These are phyloP conservation scores for Arctocebus calabarensis DNA, from an alignment of 2,797 vertebrate species.

Conservation along the genomic window DNA sequence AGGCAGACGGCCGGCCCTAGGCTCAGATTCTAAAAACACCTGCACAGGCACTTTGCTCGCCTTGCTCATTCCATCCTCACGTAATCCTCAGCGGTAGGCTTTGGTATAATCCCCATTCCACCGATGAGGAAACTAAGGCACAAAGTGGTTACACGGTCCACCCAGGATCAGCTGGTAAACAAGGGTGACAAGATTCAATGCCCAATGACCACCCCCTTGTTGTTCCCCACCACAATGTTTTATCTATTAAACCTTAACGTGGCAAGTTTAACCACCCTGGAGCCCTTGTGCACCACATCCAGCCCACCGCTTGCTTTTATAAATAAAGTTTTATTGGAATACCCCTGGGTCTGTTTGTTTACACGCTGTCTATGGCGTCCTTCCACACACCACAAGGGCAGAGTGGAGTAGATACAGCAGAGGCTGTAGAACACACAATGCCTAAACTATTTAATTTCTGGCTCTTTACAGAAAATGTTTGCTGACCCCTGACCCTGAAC, in stretches of 20 bases:
- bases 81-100: neutral
- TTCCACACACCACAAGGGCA: fast-evolving
- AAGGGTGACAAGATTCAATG: fast-evolving
- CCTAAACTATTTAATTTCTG: neutral
- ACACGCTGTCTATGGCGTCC: neutral
- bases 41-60: fast-evolving
- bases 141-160: neutral
- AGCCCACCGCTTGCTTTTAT: neutral
- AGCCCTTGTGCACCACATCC: neutral
- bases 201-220: neutral
- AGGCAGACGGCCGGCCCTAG: neutral
- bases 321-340: neutral
- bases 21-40: neutral
- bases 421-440: fast-evolving
- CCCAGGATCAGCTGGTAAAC: neutral
- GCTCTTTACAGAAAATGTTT: neutral
- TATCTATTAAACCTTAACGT: neutral
- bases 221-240: neutral
- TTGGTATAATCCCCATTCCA: neutral
- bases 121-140: constrained; percentile 34
- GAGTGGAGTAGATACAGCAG: neutral
- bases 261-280: neutral
- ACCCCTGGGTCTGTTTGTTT: fast-evolving
- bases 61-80: neutral
- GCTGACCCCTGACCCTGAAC: neutral